These are phyloP conservation scores for Emys orbicularis DNA, from an alignment of 2,797 vertebrate species.

Conservation along the genomic window DNA sequence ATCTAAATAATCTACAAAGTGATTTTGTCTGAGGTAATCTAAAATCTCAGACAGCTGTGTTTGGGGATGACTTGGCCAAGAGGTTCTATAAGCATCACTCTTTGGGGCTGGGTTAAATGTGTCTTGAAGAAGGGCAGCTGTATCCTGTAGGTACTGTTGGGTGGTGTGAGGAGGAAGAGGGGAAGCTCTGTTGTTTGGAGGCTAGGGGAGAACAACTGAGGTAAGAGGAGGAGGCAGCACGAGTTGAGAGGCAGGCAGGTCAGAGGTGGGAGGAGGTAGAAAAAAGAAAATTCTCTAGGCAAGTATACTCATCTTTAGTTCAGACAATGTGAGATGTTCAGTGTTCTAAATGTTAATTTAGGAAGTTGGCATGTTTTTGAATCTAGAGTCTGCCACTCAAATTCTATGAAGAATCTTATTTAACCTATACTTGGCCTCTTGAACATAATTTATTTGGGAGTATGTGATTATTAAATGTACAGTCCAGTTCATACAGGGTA, in stretches of 20 bases:
- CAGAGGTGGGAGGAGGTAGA: not conserved
- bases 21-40: not conserved
- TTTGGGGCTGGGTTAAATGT: not conserved
- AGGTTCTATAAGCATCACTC: not conserved
- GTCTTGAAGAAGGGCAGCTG: not conserved
- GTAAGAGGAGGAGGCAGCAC: not conserved
- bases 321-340: not conserved
- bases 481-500: no score
- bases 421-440: not conserved
- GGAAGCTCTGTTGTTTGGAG: not conserved
- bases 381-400: not conserved
- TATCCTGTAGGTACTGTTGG: not conserved
- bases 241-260: fast-evolving
- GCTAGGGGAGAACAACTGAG: not conserved
- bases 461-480: fast-evolving
- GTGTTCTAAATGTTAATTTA: not conserved
- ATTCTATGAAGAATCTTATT: no score
- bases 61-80: not conserved
- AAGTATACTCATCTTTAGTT: not conserved
- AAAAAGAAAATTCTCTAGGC: not conserved
- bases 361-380: fast-evolving
- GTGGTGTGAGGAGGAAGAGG: not conserved
- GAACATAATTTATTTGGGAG: not conserved
- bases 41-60: not conserved
- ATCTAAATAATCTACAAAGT: not conserved